Base-by-base conservation (phyloP, 2,797 vertebrate species). In the Adrianichthys oophorus region DNA sequence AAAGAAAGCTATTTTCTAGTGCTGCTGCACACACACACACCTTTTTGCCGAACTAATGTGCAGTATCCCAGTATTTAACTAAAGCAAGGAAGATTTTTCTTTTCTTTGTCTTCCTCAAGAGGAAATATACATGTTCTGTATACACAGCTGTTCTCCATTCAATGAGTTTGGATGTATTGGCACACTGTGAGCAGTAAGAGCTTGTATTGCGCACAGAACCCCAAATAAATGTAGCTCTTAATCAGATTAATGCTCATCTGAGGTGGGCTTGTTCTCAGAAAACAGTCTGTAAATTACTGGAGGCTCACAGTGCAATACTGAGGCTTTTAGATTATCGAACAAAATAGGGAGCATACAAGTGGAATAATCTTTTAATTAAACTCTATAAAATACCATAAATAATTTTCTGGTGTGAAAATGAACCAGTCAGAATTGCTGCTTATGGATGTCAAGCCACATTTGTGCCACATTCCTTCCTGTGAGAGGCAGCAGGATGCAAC, bases 101-200 rank as follows among this genome's bases (percentile, higher is more conserved):
- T 7, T 57, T 37, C 32, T 37, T 13, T 37, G 32, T 37, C n/a
- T 17, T 5, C 44, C 6, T 54, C 4, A 5, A 78, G 73, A 74
- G 83, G 81, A 89, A 83, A 83, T 75, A 64, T 85, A 70, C 70
- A 71, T 10, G 46, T 58, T 74, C 57, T 86, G 74, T 87, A 87
- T 76, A 88, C 87, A 90, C 89, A 91, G 90, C 89, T 91, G 90
- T 74, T 58, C 85, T 69, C 79, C 80, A 82, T 85, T 82, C 80
- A 65, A 77, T 23, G 60, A 66, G 76, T 68, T 41, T 26, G 61
- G 60, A 68, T 41, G 54, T 65, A 17, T n/a, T 79, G 75, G 68
- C 80, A 75, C 61, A 55, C 60, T 17, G 4, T 5, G 54, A 65
- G 65, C 69, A 87, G 85, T 84, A 87, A 86, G 74, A 49, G 69